Conservation (phyloP, 2,113 vertebrate genomes). For the Oophaga pumilio region DNA sequence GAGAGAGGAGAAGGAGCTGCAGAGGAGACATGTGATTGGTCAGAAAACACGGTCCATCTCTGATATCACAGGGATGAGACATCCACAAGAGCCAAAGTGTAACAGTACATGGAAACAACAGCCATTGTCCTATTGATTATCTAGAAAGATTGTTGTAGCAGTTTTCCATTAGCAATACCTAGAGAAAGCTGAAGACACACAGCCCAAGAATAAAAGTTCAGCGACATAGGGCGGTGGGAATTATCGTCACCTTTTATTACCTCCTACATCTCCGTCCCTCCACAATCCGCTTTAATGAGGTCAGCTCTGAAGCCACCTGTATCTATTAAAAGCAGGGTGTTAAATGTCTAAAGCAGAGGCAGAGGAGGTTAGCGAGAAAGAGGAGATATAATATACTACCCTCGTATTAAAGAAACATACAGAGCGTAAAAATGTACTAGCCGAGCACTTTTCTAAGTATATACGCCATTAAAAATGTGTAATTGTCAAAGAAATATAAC, state of each 20-base stretch:
- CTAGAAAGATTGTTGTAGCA: background rate
- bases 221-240: background rate
- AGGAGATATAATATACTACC: constrained; percentile 37
- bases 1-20: background rate
- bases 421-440: constrained; percentile 48
- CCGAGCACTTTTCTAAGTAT: constrained; percentile 46
- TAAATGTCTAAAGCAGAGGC: constrained; percentile 8
- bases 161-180: background rate
- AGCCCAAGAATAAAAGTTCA: background rate
- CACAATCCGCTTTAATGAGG: constrained; percentile 41
- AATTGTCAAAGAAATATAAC: constrained; percentile 49
- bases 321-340: constrained; percentile 20
- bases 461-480: constrained; percentile 48
- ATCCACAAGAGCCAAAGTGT: background rate
- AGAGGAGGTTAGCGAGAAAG: constrained; percentile 33
- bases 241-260: constrained; percentile 42
- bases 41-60: background rate
- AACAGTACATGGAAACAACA: too few relatives aligned
- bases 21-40: background rate
- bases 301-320: constrained; percentile 30
- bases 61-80: background rate
- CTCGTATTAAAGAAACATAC: constrained; percentile 52
- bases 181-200: background rate
- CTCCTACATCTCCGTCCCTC: background rate
- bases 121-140: background rate